These are phyloP conservation scores for Pollenia griseotomentosa DNA, from an alignment of 2,888 invertebrate species.

Conservation along the genomic window DNA sequence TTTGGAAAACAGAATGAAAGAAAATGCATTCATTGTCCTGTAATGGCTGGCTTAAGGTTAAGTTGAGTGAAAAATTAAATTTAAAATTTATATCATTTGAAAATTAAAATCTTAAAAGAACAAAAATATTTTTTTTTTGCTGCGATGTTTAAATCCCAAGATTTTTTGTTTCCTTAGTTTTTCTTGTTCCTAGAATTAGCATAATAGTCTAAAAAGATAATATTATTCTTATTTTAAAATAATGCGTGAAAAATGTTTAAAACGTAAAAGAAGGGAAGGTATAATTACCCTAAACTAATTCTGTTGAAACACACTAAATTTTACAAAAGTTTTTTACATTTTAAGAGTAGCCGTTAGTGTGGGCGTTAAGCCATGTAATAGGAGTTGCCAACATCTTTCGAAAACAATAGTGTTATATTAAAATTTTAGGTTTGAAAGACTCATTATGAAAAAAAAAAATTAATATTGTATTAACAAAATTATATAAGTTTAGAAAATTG, in stretches of 20 bases:
- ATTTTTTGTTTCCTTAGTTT: constrained; percentile 36
- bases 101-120: constrained; percentile 72
- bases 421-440: neutral
- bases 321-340: constrained; percentile 38
- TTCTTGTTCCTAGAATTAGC: constrained; percentile 52
- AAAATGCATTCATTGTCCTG: constrained; percentile 68
- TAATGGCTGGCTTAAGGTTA: constrained; percentile 71
- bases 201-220: constrained; percentile 58
- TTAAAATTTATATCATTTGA: constrained; percentile 75
- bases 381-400: too few relatives aligned
- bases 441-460: too few relatives aligned
- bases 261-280: constrained; percentile 18
- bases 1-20: neutral
- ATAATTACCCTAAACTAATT: constrained; percentile 59
- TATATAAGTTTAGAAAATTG: neutral
- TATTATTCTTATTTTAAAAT: constrained; percentile 52
- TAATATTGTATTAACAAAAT: neutral
- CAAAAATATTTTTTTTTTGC: constrained; percentile 30
- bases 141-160: constrained; percentile 36
- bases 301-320: constrained; percentile 50
- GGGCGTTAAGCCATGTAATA: too few relatives aligned
- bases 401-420: too few relatives aligned
- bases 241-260: constrained; percentile 1
- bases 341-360: constrained; percentile 27
- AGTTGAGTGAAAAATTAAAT: constrained; percentile 77